Evolutionary conservation across 2,113 vertebrate species (phyloP), one percentile per base, ranked within the genome.

Genomic region (Nothoprocta pentlandii): DNA sequence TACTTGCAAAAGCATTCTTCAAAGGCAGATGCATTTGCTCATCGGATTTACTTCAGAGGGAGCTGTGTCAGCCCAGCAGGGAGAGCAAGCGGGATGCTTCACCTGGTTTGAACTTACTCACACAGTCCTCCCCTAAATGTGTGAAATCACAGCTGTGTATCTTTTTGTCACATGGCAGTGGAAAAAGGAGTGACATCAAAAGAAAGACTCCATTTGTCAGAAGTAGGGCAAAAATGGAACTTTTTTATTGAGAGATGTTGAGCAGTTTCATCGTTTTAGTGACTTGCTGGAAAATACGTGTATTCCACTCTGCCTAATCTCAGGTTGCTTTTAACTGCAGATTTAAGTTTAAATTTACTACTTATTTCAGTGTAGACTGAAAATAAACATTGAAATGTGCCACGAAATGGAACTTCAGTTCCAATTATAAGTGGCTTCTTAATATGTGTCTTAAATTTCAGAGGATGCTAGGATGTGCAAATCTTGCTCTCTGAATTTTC

Each of bases 71-170:
- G 28, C 61, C 28, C 61, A 77, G 77, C 39, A 84, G 80, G 59
- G 75, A 67, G 69, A 74, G 47, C 11, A 76, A 71, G 9, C 42
- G 34, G 6, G 19, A 41, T 91, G 41, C 56, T 84, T 91, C 36
- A 74, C 14, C 44, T 78, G 32, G 7, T 30, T 74, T 69, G 3
- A 66, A 61, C 4, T 39, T 83, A 12, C 25, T n/a, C 23, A 28
- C 0, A 0, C 41, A 58, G 10, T 30, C 4, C 87, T 87, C 22
- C 63, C 20, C 25, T 12, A 47, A 34, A 66, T 16, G 10, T n/a
- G 22, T 8, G 59, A 81, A 92, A 74, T 15, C 42, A 26, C 30
- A 89, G 19, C 12, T 42, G n/a, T n/a, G 15, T 44, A 34, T 26
- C 32, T 83, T 92, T 88, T 79, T 86, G 56, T 53, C 5, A 6